A percentile compares a stretch with the other conserved stretches of the same genome.
These are phyloP conservation scores for Carassius auratus DNA, from an alignment of 2,113 vertebrate species.

Conservation along the genomic window DNA sequence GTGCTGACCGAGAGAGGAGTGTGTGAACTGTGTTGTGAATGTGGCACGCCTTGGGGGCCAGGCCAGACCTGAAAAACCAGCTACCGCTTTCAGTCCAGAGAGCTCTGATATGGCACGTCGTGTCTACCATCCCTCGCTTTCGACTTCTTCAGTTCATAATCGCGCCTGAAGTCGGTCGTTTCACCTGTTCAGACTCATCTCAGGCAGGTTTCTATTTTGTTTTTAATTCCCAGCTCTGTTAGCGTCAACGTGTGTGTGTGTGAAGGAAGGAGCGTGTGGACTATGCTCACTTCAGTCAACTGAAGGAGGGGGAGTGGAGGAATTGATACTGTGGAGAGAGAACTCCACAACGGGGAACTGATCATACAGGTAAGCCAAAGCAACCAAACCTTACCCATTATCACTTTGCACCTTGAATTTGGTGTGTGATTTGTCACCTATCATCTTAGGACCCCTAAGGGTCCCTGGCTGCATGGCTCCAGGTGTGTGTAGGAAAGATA, in stretches of 20 bases:
- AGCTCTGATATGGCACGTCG: not conserved
- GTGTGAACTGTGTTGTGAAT: slow-evolving; percentile 55
- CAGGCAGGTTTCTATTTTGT: not conserved
- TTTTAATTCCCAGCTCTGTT: not conserved
- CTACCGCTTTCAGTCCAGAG: slow-evolving; percentile 53
- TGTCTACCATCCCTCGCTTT: not conserved
- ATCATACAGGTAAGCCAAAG: slow-evolving; percentile 36
- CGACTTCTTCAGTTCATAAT: not conserved
- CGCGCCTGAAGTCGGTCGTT: not conserved
- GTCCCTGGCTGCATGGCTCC: not conserved
- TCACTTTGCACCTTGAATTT: not conserved
- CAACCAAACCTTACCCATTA: not conserved
- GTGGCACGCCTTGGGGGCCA: slow-evolving; percentile 65
- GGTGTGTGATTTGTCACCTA: not conserved
- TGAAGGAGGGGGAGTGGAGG: slow-evolving; percentile 64
- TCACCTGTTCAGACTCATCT: not conserved
- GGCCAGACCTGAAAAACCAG: slow-evolving; percentile 81
- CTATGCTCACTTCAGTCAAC: slow-evolving; percentile 68
- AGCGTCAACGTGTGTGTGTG: not conserved
- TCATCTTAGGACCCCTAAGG: not conserved
- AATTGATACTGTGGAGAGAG: slow-evolving; percentile 60
- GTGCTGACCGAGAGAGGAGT: slow-evolving; percentile 27
- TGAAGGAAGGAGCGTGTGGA: slow-evolving; percentile 55
- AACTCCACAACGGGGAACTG: slow-evolving; percentile 44
- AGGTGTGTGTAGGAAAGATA: not conserved